phyloP scores from a whole-genome alignment of 2,113 vertebrate species.

The Cryptoleucopteryx plumbea region DNA sequence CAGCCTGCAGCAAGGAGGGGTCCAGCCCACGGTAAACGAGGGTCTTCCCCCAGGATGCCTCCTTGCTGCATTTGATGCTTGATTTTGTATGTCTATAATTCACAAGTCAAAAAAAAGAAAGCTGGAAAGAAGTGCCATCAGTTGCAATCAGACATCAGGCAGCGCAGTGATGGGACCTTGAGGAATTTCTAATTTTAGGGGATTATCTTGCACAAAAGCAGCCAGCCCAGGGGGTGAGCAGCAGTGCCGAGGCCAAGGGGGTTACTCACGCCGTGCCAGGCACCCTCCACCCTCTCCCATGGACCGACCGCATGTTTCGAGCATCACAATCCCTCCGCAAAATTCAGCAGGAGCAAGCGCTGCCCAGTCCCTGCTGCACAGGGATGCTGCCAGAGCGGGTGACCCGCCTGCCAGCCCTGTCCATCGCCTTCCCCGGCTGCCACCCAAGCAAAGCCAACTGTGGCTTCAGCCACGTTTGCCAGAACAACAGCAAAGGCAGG shows the following conservation, averaged over 20 bases:
- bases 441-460: background rate
- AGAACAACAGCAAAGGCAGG: background rate
- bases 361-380: background rate
- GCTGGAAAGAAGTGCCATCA: background rate
- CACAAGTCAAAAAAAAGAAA: background rate
- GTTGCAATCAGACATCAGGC: background rate
- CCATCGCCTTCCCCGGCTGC: background rate
- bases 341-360: background rate
- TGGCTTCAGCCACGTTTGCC: background rate
- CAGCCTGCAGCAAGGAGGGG: background rate
- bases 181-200: background rate
- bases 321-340: background rate
- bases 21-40: background rate
- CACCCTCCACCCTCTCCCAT: background rate
- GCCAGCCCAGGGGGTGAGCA: background rate
- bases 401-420: background rate
- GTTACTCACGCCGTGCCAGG: background rate
- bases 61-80: background rate
- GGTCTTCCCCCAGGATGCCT: background rate
- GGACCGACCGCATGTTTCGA: accelerated
- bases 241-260: background rate
- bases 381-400: background rate
- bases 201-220: background rate
- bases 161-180: background rate
- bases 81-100: background rate